Base-by-base conservation (phyloP, 1,140 invertebrate genomes). In the Heliconius eleuchia region DNA sequence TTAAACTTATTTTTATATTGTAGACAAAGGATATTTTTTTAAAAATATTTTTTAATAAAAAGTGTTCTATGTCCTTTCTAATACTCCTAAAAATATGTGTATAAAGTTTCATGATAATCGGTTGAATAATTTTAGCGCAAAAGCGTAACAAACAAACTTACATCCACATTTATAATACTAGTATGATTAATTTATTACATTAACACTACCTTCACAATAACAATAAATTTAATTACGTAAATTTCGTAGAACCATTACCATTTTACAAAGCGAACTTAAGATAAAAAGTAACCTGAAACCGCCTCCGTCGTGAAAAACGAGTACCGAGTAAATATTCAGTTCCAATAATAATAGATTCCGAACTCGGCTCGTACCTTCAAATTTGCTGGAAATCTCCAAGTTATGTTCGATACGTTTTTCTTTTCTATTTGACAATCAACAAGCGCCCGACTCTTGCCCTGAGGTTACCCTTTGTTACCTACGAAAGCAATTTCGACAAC, bases 311-410 rank as follows among this genome's bases (percentile, higher is more conserved):
- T 66, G 37, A 70, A 76, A 70, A 74, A 30, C 42, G 46, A 70
- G 34, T 3, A 70, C 55, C 19, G 27, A 55, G 73, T 74, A 76
- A 77, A 77, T 77, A 77, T 77, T 77, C 37, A 11, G 42, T 74
- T 79, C 77, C 77, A 57, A 79, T 79, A 79, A 79, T 74, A 79
- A 79, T 79, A 79, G 77, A 79, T 74, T 79, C 42, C 60, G 77
- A 74, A 77, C 46, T 74, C 34, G 72, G 57, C 46, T 42, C 76
- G 57, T 70, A 71, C 77, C 77, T 39, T 79, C 72, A 74, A 78
- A 78, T 79, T 79, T 79, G 55, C 72, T 73, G 71, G 23, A 42
- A 78, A 73, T 60, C 72, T 73, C 76, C n/a, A 73, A 72, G 71
- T 73, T 71, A 72, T 72, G 66, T 50, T 72, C 71, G 50, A 78